These are phyloP conservation scores for Heterohyrax brucei DNA, from an alignment of 2,797 vertebrate species.

Conservation along the genomic window DNA sequence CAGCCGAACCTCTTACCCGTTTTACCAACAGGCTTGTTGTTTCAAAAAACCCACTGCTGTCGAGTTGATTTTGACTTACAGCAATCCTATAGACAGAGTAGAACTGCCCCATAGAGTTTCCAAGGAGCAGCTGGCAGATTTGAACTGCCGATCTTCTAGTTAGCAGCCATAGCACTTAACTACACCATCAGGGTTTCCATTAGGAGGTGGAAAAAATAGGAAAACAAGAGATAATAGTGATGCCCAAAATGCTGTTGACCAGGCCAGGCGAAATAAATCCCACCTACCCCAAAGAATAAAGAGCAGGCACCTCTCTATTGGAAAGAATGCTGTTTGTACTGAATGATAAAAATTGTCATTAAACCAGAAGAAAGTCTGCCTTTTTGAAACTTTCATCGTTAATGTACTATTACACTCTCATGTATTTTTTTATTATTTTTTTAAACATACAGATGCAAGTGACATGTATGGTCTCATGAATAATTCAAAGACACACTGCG, in stretches of 20 bases:
- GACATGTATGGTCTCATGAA: slow-evolving; percentile 83
- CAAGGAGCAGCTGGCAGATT: no score
- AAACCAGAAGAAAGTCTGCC: slow-evolving; percentile 71
- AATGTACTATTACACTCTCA: slow-evolving; percentile 76
- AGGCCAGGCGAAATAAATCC: slow-evolving; percentile 41
- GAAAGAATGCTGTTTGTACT: slow-evolving; percentile 24
- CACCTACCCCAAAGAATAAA: slow-evolving; percentile 31
- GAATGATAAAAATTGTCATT: slow-evolving; percentile 67
- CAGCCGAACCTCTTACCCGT: no score
- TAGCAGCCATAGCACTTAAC: no score
- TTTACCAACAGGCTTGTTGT: no score
- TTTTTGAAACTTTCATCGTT: slow-evolving; percentile 83
- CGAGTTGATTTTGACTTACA: no score
- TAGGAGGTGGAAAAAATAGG: slow-evolving; percentile 6
- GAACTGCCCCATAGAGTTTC: no score
- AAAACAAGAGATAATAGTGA: slow-evolving; percentile 19
- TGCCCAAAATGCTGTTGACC: slow-evolving; percentile 4
- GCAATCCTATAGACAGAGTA: no score
- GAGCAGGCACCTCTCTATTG: not conserved
- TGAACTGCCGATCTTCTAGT: no score
- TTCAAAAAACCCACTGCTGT: no score
- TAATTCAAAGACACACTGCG: slow-evolving; percentile 82
- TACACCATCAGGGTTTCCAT: not conserved
- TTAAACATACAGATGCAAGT: slow-evolving; percentile 74
- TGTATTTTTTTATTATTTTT: not conserved